A percentile compares a stretch with the other conserved stretches of the same genome.
Conservation (phyloP, 2,113 vertebrate species). For the Rallus limicola region DNA sequence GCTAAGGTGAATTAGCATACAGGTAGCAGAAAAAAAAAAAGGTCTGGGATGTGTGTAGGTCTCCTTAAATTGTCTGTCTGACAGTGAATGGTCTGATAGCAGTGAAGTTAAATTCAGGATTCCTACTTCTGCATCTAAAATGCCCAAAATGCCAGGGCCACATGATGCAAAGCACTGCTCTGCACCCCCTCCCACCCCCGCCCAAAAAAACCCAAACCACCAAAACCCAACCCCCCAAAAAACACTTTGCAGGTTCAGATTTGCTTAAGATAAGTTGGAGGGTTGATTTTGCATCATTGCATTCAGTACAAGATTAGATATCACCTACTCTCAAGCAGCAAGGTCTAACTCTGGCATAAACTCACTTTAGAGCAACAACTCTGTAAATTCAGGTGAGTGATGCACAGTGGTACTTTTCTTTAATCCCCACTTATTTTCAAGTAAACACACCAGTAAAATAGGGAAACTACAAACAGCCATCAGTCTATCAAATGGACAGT, state of each 20-base stretch:
- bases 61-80: background rate
- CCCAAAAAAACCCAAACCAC: too few species aligned
- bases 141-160: background rate
- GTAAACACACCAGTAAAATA: background rate
- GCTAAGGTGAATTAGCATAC: background rate
- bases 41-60: background rate
- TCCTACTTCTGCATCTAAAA: background rate
- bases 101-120: background rate
- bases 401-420: background rate
- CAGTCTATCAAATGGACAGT: background rate
- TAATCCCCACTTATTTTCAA: background rate
- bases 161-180: background rate
- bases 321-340: background rate
- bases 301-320: background rate
- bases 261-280: background rate
- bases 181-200: too few species aligned
- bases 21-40: background rate
- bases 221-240: too few species aligned
- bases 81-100: background rate
- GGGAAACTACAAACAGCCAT: background rate
- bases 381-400: background rate
- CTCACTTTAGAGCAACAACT: background rate
- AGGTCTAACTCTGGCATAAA: background rate
- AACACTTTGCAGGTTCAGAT: background rate
- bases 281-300: background rate